These are phyloP conservation scores for Chionis minor DNA, from an alignment of 2,113 vertebrate genomes.

Conservation along the genomic window DNA sequence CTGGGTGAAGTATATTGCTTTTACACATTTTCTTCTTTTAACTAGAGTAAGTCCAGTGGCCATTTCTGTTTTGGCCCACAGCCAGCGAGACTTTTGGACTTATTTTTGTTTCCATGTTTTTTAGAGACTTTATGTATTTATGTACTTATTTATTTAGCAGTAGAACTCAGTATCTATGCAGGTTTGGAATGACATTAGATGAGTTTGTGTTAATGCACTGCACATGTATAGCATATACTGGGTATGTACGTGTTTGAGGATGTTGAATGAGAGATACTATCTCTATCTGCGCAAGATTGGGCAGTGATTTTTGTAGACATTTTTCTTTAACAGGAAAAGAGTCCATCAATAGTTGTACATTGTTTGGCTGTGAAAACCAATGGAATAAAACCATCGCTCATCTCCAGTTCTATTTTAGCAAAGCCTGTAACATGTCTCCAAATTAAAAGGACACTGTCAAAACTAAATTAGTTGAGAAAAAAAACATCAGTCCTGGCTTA, in stretches of 20 bases:
- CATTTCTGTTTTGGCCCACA: background rate
- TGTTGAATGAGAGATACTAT: background rate
- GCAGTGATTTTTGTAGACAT: background rate
- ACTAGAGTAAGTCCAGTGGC: background rate
- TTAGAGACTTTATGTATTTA: background rate
- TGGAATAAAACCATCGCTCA: background rate
- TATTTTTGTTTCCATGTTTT: background rate
- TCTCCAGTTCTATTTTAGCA: background rate
- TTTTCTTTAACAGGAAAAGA: background rate
- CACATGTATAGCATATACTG: accelerated
- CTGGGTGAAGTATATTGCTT: background rate
- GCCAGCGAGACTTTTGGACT: background rate
- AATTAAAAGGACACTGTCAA: background rate
- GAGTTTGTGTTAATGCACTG: background rate
- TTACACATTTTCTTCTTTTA: background rate
- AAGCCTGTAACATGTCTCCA: background rate
- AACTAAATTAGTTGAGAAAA: background rate
- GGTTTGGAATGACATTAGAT: background rate
- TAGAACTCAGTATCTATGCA: accelerated
- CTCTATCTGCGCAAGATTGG: background rate
- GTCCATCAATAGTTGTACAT: background rate
- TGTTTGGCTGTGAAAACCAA: background rate
- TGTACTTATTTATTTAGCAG: background rate
- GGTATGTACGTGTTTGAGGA: background rate
- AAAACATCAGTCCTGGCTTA: background rate